Percentiles rank a stretch among this genome's conserved stretches.
These are phyloP conservation scores for Perodicticus potto DNA, from an alignment of 2,797 vertebrate genomes.

Conservation along the genomic window DNA sequence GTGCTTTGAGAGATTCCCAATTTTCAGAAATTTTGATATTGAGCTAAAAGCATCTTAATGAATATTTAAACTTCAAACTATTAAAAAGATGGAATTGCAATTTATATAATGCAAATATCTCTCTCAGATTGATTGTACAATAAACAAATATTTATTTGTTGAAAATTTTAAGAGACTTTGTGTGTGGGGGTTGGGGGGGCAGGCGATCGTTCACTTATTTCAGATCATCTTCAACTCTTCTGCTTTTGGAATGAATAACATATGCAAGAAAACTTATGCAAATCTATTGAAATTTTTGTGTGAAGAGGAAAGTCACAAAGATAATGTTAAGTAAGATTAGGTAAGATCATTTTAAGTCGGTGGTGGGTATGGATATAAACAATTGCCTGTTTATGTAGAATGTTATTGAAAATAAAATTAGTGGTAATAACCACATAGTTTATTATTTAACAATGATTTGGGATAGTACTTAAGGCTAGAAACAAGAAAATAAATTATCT, in stretches of 20 bases:
- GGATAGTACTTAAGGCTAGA: neutral
- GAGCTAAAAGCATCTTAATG: neutral
- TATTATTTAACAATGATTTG: slow-evolving; percentile 42
- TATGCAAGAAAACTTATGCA: neutral
- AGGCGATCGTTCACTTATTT: neutral
- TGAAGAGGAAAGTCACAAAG: neutral
- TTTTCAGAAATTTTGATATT: neutral
- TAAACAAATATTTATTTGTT: neutral
- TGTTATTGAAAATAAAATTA: slow-evolving; percentile 31
- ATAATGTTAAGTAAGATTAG: neutral
- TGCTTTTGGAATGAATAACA: neutral
- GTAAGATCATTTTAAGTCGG: neutral
- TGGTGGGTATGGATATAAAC: neutral
- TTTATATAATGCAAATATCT: neutral
- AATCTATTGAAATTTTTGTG: neutral
- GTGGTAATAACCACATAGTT: neutral
- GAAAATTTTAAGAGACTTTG: neutral
- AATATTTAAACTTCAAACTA: neutral
- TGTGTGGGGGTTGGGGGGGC: neutral
- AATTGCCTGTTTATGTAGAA: slow-evolving; percentile 8
- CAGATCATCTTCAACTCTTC: neutral
- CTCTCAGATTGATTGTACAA: neutral
- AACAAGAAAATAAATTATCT: neutral
- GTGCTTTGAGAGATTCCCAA: neutral
- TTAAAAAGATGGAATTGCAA: neutral